Evolutionary conservation across 2,797 vertebrate species (phyloP).

Genomic region (Poeciliopsis paucimaculata): DNA sequence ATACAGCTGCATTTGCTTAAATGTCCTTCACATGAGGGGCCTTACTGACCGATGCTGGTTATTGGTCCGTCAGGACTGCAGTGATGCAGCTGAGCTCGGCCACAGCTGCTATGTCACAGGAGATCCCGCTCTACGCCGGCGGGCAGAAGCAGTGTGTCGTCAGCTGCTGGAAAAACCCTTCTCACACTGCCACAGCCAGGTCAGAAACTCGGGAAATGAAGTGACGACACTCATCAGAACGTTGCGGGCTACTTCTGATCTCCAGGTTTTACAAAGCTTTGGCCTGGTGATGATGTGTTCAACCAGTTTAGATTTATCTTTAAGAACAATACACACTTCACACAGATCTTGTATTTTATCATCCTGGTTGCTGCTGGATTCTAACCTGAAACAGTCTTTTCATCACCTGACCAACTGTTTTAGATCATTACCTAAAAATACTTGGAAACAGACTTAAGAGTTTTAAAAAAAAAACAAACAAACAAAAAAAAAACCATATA

Average conservation of each 20-base stretch:
- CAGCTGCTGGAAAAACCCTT: conserved; percentile 83
- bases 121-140: conserved; percentile 27
- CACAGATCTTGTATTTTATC: neutral
- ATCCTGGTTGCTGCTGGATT: neutral
- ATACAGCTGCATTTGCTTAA: neutral
- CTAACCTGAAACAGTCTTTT: neutral
- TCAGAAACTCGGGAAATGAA: conserved; percentile 56
- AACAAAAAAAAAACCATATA: neutral
- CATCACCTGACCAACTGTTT: neutral
- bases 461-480: no score
- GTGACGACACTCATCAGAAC: neutral
- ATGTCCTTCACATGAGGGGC: neutral
- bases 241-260: neutral
- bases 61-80: conserved; percentile 73
- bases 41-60: neutral
- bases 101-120: conserved; percentile 75
- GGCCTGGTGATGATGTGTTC: neutral
- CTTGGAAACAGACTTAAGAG: neutral
- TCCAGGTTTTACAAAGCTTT: neutral
- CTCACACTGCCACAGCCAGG: conserved; percentile 83
- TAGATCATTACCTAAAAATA: neutral
- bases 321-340: neutral
- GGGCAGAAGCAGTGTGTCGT: conserved; percentile 80
- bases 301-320: neutral
- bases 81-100: conserved; percentile 80